A percentile compares a stretch with the other conserved stretches of the same genome.
Evolutionary conservation across 2,113 vertebrate genomes (phyloP).

Genomic region (Dasyprocta punctata): DNA sequence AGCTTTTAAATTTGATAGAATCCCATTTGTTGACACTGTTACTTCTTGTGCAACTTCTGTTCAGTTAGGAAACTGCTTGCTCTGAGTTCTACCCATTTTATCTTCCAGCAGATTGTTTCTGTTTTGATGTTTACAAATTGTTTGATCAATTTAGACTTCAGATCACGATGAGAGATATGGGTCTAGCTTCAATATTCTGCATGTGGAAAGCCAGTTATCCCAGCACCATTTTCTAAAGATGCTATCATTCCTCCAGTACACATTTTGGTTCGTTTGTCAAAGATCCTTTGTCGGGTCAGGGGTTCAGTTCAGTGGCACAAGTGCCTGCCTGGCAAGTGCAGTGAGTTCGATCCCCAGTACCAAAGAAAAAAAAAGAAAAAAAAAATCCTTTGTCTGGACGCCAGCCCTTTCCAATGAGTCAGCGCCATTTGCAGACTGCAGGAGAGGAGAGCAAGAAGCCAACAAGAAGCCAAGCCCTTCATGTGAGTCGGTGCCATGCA

Average conservation of each 20-base stretch:
- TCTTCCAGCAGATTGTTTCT: background rate
- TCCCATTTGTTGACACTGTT: background rate
- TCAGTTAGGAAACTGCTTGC: background rate
- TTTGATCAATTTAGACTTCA: background rate
- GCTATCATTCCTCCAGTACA: background rate
- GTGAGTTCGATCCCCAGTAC: no score
- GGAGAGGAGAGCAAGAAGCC: no score
- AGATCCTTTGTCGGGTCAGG: background rate
- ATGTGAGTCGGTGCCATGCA: no score
- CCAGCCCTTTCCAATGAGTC: no score
- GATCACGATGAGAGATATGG: no score
- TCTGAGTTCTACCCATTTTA: background rate
- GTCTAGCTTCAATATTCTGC: background rate
- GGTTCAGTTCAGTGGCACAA: no score
- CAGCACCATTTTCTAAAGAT: background rate
- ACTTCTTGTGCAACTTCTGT: background rate
- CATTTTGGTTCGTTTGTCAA: background rate
- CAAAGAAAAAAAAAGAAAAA: no score
- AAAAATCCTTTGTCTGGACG: no score
- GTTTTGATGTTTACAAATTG: background rate
- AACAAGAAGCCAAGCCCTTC: no score
- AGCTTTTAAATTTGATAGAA: background rate
- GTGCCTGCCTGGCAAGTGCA: no score
- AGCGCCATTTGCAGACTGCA: no score
- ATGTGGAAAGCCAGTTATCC: background rate